Base-by-base conservation (phyloP, 2,888 invertebrate species). In the Eupithecia subumbrata region DNA sequence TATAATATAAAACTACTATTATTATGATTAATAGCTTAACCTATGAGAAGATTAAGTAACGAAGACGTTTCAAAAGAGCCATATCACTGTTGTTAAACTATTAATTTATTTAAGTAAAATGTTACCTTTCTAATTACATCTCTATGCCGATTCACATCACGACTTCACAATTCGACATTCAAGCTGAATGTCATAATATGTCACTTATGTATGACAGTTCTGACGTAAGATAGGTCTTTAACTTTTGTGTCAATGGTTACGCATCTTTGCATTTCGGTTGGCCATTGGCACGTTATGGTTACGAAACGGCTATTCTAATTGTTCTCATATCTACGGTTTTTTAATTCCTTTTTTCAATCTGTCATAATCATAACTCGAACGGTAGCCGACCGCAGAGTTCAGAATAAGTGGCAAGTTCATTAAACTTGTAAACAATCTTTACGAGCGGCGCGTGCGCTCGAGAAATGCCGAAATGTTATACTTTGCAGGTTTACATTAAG, bases 91-190 rank as follows among this genome's bases (percentile, higher is more conserved):
- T 56, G 56, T 56, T n/a, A 25, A 67, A 68, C 73, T 48, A 77
- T 74, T 77, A 74, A 76, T 76, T 52, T 64, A 34, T 69, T 73
- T 71, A 68, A 76, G 48, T 72, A 66, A 73, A 77, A 78, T 64
- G 76, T 80, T 80, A 74, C 81, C 80, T 80, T 81, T 81, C 81
- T 81, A 81, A 81, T 81, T 78, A 77, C 78, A 77, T 77, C 76
- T 78, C 45, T 75, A 73, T 71, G 71, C 67, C 77, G 69, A 76
- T 75, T 75, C 77, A 67, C 68, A 72, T 74, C 74, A 73, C 75
- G 76, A 77, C 76, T 73, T 64, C 70, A 77, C 76, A 81, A 79
- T 75, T 75, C 76, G 79, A 77, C 80, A 78, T 76, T 80, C 66
- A 73, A 63, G 60, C 25, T 72, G 66, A 76, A 79, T 80, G 81